Evolutionary conservation across 2,888 invertebrate species (phyloP), one percentile per base, ranked within the genome.

Genomic region (Limenitis camilla): DNA sequence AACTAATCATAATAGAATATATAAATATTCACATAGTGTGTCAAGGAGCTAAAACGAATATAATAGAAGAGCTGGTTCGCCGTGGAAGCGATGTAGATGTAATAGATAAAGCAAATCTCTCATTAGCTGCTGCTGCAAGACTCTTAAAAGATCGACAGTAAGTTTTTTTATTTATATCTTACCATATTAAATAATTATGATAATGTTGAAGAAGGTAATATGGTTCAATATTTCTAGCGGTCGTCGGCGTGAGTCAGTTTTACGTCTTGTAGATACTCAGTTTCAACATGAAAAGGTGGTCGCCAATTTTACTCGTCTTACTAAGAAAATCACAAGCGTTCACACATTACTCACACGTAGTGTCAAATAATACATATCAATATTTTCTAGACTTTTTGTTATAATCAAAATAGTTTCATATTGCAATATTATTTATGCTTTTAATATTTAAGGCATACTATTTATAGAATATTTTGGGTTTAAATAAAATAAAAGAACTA

Each of bases 301-400:
- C 5, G 78, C 80, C 1, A 75, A 78, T 72, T 87, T 84, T 69
- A 80, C 82, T 1, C 64, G 82, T 0, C 77, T 85, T 60, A 78
- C 82, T 45, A 80, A 78, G 68, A 87, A 86, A 69, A 77, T 85
- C 9, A 72, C 81, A 54, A 78, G 72, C 56, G 69, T 85, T 31
- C 73, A 79, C 42, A 67, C 74, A 2, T 56, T 83, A 40, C 32
- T 58, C 8, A 19, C 19, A 19, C 19, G 19, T 19, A 53, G 46
- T 11, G 56, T 76, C 36, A 80, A 77, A 50, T 62, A 64, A 52
- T 44, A 40, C 35, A 41, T 19, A n/a, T 8, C 7, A n/a, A 41
- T n/a, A n/a, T n/a, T n/a, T n/a, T n/a, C n/a, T n/a, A 29, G 29
- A 3, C 2, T 41, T 29, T 41, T 8, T 9, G 10, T n/a, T 10